Evolutionary conservation across 2,113 vertebrate species (phyloP), one percentile per base, ranked within the genome.

Genomic region (Oxygymnocypris stewartii): DNA sequence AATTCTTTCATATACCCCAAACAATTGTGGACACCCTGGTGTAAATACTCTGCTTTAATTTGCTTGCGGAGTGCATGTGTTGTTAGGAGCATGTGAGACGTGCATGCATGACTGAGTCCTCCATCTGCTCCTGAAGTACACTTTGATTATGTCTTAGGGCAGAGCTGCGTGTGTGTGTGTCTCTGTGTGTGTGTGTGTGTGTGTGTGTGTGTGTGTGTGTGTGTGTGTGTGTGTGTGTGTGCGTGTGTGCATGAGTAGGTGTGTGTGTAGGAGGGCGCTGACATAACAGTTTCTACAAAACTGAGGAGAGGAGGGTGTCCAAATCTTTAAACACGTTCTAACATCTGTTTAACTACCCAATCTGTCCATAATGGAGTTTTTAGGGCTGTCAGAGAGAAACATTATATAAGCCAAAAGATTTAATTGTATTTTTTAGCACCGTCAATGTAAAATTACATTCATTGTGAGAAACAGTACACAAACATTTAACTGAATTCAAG

Each of bases 41-140:
- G 57, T 76, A 44, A 51, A 74, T 47, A 25, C 42, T 74, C 14
- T 84, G 16, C 28, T 57, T 28, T 51, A 28, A 51, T 54, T 54
- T 78, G n/a, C 49, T 63, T 12, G 10, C 18, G 1, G 83, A 74
- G 73, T 76, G 69, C 84, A 85, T 88, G 84, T 73, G 79, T 89
- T 85, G n/a, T n/a, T n/a, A 88, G 79, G 86, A 84, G 89, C 89
- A 88, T 89, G 88, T 89, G 87, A 92, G 61, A 78, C 49, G 20
- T 10, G 47, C 77, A 87, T 75, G 91, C 93, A 89, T 92, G 90
- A 85, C 84, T 89, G 88, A 88, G 11, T 37, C 2, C 3, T 82
- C 93, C 94, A 94, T 94, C 94, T 94, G 94, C 90, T 93, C 85
- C 75, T 91, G 47, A 90, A 89, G 83, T 86, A 88, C 69, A 1